Base-by-base conservation (phyloP, 2,113 vertebrate species). In the Hydrochoerus hydrochaeris region DNA sequence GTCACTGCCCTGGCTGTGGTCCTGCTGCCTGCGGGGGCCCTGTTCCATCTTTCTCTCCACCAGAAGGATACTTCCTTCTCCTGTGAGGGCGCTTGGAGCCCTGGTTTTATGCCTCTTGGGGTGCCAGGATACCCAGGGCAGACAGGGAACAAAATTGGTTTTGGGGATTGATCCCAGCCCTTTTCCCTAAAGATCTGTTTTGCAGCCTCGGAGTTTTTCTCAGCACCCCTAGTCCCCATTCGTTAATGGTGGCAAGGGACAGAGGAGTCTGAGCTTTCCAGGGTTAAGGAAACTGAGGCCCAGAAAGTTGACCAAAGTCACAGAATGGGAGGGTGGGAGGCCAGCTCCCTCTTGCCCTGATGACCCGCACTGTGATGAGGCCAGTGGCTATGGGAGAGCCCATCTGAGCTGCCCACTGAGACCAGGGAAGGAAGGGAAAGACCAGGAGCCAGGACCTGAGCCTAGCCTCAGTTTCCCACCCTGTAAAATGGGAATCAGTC, bases 111-210 rank as follows among this genome's bases (percentile, higher is more conserved):
- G 8, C 67, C 75, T 84, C 44, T 9, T 77, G 13, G 52, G 80
- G 54, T 5, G 7, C 87, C 46, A 5, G 54, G 6, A 24, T 26
- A 7, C 28, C 26, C 28, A 17, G 30, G 89, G 30, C 75, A 58
- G 41, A 26, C 20, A 12, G 38, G 54, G 28, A 11, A 32, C n/a
- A n/a, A n/a, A n/a, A n/a, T n/a, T 4, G 10, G 0, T 0, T 52
- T 80, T 46, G 41, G 13, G 44, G 73, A 7, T 14, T 17, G 52
- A 80, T 14, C 26, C 7, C 6, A 49, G 24, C 41, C 49, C 41
- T 71, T 11, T 81, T 88, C 52, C 73, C 80, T 8, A 24, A 35
- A 26, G 14, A 22, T 4, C 60, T 44, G 41, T 19, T 12, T 0
- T 1, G 12, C 52, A 38, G n/a, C 75, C 85, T 62, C 71, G 77